Evolutionary conservation across 2,797 vertebrate species (phyloP).

Genomic region (Mormyrops boulengeri): DNA sequence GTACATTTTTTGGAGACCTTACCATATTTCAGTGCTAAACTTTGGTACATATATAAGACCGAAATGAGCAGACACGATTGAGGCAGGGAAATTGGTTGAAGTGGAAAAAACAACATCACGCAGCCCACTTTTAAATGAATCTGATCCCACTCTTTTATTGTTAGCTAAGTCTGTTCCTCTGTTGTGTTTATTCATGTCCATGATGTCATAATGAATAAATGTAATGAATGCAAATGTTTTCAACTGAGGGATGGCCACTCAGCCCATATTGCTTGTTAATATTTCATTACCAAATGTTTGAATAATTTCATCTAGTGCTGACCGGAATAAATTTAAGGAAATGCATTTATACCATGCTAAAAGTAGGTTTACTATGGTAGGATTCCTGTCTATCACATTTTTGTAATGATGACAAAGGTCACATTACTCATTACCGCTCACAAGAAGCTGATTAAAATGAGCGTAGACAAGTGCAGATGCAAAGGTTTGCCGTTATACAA

Average conservation of each 20-base stretch:
- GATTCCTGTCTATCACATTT: neutral
- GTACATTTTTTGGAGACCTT: neutral
- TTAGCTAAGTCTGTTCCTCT: neutral
- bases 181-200: neutral
- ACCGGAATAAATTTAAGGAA: slow-evolving; percentile 2
- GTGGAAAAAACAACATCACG: neutral
- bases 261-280: slow-evolving; percentile 14
- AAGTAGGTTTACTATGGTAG: neutral
- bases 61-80: neutral
- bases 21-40: neutral
- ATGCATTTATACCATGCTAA: neutral
- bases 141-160: neutral
- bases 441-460: neutral
- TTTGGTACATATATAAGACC: neutral
- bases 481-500: neutral
- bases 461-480: neutral
- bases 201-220: slow-evolving; percentile 12
- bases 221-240: slow-evolving; percentile 1
- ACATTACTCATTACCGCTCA: neutral
- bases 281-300: slow-evolving; percentile 12
- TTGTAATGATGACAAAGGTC: neutral
- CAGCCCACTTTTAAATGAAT: neutral
- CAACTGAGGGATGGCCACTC: neutral
- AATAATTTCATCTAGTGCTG: neutral
- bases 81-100: neutral